phyloP scores from a whole-genome alignment of 2,113 vertebrate species.

The Emberiza fucata region DNA sequence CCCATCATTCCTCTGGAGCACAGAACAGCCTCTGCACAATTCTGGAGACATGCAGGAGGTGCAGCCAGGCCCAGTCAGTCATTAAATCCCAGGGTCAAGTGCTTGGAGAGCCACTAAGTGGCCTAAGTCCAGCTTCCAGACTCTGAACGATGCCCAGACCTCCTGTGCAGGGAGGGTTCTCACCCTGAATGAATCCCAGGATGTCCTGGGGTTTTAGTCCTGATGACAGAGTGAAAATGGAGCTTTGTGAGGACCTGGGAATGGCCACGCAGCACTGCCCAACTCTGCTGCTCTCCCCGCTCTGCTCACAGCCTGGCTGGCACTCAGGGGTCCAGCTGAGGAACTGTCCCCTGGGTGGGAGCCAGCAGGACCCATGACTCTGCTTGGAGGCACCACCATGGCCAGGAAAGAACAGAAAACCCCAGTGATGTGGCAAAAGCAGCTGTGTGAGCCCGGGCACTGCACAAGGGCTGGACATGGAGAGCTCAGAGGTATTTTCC shows the following conservation, averaged over 20 bases:
- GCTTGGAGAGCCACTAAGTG: not conserved
- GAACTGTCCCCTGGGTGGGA: not conserved
- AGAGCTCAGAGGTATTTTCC: not conserved
- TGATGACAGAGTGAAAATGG: not conserved
- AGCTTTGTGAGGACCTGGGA: not conserved
- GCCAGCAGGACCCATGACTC: not conserved
- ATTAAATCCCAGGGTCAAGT: not conserved
- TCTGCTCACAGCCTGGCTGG: not conserved
- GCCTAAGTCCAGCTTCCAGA: not conserved
- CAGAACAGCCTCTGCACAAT: not conserved
- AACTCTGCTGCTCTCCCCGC: fast-evolving
- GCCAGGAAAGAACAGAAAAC: not conserved
- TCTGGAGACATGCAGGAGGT: not conserved
- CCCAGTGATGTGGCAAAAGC: not conserved
- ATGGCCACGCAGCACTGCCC: fast-evolving
- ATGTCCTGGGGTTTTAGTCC: not conserved
- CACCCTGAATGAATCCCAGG: not conserved
- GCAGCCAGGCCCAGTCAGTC: not conserved
- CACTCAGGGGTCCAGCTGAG: fast-evolving
- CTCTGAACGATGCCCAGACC: not conserved
- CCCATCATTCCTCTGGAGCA: not conserved
- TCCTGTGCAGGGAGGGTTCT: not conserved
- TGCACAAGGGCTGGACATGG: not conserved
- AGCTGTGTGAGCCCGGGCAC: not conserved
- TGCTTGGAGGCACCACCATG: not conserved